Base-by-base conservation (phyloP, 2,113 vertebrate species). In the Phyllostomus hastatus region DNA sequence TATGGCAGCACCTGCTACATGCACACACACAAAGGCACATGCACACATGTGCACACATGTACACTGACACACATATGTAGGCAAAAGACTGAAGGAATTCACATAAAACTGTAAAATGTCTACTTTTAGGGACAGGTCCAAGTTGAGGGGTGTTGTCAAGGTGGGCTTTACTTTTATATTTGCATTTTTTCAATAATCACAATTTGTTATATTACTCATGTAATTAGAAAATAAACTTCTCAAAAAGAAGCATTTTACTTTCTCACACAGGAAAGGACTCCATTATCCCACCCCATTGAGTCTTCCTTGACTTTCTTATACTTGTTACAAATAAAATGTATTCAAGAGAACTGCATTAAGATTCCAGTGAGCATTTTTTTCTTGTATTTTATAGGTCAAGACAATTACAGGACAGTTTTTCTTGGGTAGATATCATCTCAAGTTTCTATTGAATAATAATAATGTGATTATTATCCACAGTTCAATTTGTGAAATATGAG, bases 381-480 rank as follows among this genome's bases (percentile, higher is more conserved):
- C 26, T 72, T 88, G 41, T 70, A 73, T 93, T 66, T 87, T n/a
- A 73, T 52, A 78, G 28, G 31, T 67, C 69, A 90, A 90, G 35
- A 46, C 26, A 90, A 43, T 82, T 82, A 83, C 14, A 80, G 82
- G 82, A 69, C 15, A 72, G 41, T n/a, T 50, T 88, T 83, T 88
- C 28, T 83, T 78, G 48, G 64, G 85, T 28, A 87, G 43, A 50
- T 72, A 43, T 64, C 17, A 54, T 92, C 61, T 70, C 26, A 64
- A 16, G 78, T 90, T 96, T 79, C 73, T 86, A 11, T 88, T 43
- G 86, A 92, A 89, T 72, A 91, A 91, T 72, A 91, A 91, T 76
- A 59, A 78, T 78, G 8, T 67, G 31, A 28, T 78, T 16, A 80
- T 72, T 69, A 84, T 67, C 54, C n/a, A 67, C 14, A 86, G 84